Evolutionary conservation across 2,888 invertebrate species (phyloP).

Genomic region (Hipparchia sbordonii): DNA sequence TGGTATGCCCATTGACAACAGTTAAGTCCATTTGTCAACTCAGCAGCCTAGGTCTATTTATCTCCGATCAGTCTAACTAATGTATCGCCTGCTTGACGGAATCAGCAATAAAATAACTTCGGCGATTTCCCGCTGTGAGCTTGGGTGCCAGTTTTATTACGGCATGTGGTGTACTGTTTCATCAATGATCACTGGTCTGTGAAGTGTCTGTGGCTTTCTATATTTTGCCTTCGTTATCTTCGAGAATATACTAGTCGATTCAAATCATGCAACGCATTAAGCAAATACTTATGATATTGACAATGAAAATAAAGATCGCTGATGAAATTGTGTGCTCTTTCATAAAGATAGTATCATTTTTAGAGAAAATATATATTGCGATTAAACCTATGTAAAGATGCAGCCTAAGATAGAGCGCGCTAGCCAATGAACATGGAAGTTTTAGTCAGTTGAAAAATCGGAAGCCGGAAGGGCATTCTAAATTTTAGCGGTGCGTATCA

Average conservation of each 20-base stretch:
- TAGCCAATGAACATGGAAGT: too few relatives aligned
- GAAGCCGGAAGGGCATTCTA: too few relatives aligned
- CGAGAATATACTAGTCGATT: background rate
- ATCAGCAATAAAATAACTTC: constrained; percentile 1
- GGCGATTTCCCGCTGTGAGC: constrained; percentile 2
- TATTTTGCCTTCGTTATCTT: constrained; percentile 7
- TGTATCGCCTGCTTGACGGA: background rate
- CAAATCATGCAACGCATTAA: background rate
- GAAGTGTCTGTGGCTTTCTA: background rate
- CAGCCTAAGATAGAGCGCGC: too few relatives aligned
- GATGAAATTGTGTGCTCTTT: background rate
- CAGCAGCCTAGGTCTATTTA: background rate
- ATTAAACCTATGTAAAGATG: too few relatives aligned
- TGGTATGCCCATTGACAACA: background rate
- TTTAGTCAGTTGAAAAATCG: too few relatives aligned
- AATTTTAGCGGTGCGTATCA: too few relatives aligned
- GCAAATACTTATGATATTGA: background rate
- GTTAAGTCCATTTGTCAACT: constrained; percentile 2
- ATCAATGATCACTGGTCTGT: constrained; percentile 14
- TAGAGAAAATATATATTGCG: too few relatives aligned
- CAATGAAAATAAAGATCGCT: background rate
- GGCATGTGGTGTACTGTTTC: background rate
- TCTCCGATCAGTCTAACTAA: constrained; percentile 4
- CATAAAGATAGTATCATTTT: too few relatives aligned
- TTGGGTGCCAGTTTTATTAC: constrained; percentile 7